Conservation (phyloP, 2,888 invertebrate genomes). For the Sesia bembeciformis region DNA sequence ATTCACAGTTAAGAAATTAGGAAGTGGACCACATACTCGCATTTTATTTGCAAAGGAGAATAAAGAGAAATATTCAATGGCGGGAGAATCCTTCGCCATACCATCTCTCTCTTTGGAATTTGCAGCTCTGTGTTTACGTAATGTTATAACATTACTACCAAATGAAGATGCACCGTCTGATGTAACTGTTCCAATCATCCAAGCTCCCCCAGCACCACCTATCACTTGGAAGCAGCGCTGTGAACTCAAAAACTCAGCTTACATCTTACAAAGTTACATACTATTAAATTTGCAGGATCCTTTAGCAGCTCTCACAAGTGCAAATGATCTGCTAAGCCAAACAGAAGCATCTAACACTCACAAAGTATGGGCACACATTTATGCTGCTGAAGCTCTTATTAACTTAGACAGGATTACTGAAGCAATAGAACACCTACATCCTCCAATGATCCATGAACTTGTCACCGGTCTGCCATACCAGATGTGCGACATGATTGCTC, state of each 20-base stretch:
- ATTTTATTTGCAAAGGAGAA: conserved; percentile 49
- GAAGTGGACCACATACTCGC: conserved; percentile 60
- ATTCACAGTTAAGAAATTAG: conserved; percentile 57
- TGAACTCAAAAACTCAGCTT: conserved; percentile 77
- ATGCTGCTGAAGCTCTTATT: conserved; percentile 91
- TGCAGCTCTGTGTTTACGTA: conserved; percentile 89
- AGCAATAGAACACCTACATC: conserved; percentile 88
- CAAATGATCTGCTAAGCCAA: conserved; percentile 82
- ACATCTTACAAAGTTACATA: conserved; percentile 89
- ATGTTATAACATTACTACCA: conserved; percentile 84
- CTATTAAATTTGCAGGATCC: conserved; percentile 89
- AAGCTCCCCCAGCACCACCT: conserved; percentile 77
- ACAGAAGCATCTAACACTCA: conserved; percentile 71
- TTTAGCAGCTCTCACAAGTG: conserved; percentile 83
- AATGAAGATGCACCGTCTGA: conserved; percentile 61
- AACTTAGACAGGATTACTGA: conserved; percentile 87
- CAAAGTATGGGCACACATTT: conserved; percentile 89
- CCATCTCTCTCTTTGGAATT: conserved; percentile 93
- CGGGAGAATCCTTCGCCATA: conserved; percentile 86
- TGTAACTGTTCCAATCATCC: conserved; percentile 38
- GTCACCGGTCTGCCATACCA: conserved; percentile 57
- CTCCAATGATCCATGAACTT: conserved; percentile 77
- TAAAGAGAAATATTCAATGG: conserved; percentile 53
- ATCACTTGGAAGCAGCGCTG: conserved; percentile 76
- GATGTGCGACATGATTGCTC: conserved; percentile 62